phyloP scores from a whole-genome alignment of 2,113 vertebrate species.

The Gadus chalcogrammus region DNA sequence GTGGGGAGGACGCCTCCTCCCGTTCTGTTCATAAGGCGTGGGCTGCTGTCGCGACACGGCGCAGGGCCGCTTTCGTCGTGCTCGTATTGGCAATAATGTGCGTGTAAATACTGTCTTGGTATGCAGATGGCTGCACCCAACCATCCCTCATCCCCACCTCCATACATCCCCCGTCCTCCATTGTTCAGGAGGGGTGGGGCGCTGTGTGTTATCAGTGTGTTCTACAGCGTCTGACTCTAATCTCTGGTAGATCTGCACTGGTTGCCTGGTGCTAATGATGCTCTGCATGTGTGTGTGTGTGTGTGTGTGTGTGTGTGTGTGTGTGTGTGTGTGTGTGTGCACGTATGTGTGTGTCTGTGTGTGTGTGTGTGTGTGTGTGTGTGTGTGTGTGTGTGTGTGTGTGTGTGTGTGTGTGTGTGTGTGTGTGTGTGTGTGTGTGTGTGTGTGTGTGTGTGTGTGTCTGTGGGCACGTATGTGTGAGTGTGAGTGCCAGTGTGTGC shows the following conservation, averaged over 20 bases:
- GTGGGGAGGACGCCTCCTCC: slow-evolving; percentile 30
- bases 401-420: slow-evolving; percentile 22
- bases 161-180: slow-evolving; percentile 32
- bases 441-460: too few species aligned
- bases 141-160: slow-evolving; percentile 57
- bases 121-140: slow-evolving; percentile 52
- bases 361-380: slow-evolving; percentile 10
- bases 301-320: not conserved
- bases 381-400: slow-evolving; percentile 11
- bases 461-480: too few species aligned
- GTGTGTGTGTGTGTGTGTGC: too few species aligned
- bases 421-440: slow-evolving; percentile 11
- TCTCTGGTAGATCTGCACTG: slow-evolving; percentile 50
- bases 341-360: slow-evolving; percentile 12
- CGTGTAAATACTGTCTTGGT: slow-evolving; percentile 34
- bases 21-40: slow-evolving; percentile 28
- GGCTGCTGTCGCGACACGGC: slow-evolving; percentile 43
- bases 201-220: slow-evolving; percentile 58
- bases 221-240: slow-evolving; percentile 53
- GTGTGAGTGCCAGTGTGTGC: slow-evolving; percentile 61
- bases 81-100: slow-evolving; percentile 42
- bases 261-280: slow-evolving; percentile 65
- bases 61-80: slow-evolving; percentile 25
- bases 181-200: slow-evolving; percentile 1
- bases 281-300: slow-evolving; percentile 47